Base-by-base conservation (phyloP, 2,113 vertebrate genomes). In the Pithys albifrons region DNA sequence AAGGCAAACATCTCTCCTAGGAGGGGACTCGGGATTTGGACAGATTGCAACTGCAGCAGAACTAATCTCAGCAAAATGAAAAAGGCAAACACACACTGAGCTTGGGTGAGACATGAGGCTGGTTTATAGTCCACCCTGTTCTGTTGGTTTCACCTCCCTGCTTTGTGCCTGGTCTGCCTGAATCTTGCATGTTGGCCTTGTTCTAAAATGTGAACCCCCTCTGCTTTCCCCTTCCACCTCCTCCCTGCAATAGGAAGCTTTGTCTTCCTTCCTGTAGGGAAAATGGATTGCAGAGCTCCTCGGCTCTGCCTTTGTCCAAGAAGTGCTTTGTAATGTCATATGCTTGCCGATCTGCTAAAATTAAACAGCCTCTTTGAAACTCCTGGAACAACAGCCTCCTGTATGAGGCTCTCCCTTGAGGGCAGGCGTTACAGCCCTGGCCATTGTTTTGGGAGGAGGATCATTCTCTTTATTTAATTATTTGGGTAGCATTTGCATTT, bases 231-330 rank as follows among this genome's bases (percentile, higher is more conserved):
- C 62, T 76, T n/a, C 87, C 70, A 72, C 70, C 91, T 65, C 91
- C 89, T 94, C 76, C 88, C 88, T 15, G 55, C 90, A 19, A 4
- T 64, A 43, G 95, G 91, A 79, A 91, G 87, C 54, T 87, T 85
- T 88, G 88, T 74, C 41, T 95, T 95, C 93, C 89, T 95, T 93
- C 89, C 93, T 87, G 87, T 28, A 72, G 88, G 84, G 88, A 72
- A 66, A 82, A 92, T 12, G 70, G 61, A 24, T 49, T 59, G 79
- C 75, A 52, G 88, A 70, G 67, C 19, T 90, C 62, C 66, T 59
- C 1, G 0, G 59, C 79, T 86, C 72, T 33, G 91, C 89, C 91
- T 89, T 95, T 88, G 86, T 92, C 61, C 81, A 4, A 29, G 52
- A 43, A 91, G 15, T 23, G 46, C 72, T 87, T 70, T 88, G 85